Evolutionary conservation across 35 echinoderm and acorn worm genomes (phyloP).

Genomic region (Chiridota heheva): DNA sequence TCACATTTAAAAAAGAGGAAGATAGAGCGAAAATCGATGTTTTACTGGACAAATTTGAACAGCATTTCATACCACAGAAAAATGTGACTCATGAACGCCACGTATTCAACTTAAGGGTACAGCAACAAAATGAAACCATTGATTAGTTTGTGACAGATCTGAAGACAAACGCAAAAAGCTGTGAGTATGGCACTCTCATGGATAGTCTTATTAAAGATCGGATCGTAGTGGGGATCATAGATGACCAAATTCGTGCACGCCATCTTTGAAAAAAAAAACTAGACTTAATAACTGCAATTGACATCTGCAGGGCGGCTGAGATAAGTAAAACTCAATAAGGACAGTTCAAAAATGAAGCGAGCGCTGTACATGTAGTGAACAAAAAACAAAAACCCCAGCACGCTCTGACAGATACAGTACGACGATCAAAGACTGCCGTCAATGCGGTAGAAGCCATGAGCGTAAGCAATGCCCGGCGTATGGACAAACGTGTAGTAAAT

Average conservation of each 20-base stretch:
- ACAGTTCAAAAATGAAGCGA: no score
- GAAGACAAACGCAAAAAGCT: conserved; percentile 33
- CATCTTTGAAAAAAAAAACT: conserved; percentile 25
- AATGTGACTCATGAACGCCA: conserved; percentile 60
- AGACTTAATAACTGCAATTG: conserved; percentile 34
- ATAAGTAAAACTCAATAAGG: no score
- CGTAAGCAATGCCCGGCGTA: conserved; percentile 19
- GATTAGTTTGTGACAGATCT: conserved; percentile 51
- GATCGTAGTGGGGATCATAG: conserved; percentile 32
- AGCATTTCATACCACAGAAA: conserved; percentile 29
- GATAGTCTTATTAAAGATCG: conserved; percentile 45
- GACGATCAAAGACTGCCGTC: conserved; percentile 10
- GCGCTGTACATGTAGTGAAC: no score
- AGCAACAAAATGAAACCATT: background rate
- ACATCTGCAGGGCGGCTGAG: conserved; percentile 50
- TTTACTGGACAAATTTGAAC: conserved; percentile 35
- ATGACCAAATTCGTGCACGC: conserved; percentile 10
- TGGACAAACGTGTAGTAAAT: conserved; percentile 31
- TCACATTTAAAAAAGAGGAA: background rate
- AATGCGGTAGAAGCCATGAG: conserved; percentile 18
- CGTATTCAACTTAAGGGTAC: conserved; percentile 26
- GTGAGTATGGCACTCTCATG: conserved; percentile 52
- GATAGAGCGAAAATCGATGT: background rate
- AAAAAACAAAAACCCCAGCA: background rate
- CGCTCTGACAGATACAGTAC: background rate